phyloP scores from a whole-genome alignment of 2,888 invertebrate species.

The Callyntrura guangdongensis region DNA sequence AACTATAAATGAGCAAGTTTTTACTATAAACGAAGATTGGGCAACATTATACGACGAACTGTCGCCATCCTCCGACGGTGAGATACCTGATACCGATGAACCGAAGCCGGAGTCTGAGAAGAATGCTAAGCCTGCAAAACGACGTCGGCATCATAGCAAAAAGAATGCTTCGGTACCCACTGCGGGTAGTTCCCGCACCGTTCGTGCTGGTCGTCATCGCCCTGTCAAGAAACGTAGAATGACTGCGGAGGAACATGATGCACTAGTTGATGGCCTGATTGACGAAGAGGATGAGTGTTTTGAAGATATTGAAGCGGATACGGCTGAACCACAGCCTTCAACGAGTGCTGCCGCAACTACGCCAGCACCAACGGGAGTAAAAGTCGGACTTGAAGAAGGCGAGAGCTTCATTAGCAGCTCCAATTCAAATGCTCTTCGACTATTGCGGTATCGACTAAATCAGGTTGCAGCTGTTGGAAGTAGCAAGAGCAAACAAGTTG shows the following conservation, averaged over 20 bases:
- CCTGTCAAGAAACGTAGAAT: constrained; percentile 19
- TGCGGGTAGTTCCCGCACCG: no score
- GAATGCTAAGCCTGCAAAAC: not conserved
- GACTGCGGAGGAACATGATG: constrained; percentile 50
- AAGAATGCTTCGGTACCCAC: not conserved
- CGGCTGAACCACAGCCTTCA: not conserved
- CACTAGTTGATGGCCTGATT: constrained; percentile 13
- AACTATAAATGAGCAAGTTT: constrained; percentile 36
- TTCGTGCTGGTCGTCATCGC: not conserved
- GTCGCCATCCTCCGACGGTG: not conserved
- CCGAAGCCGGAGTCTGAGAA: not conserved
- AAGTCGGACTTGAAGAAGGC: constrained; percentile 21
- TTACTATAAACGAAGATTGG: constrained; percentile 65
- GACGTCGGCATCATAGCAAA: not conserved
- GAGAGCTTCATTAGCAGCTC: constrained; percentile 59
- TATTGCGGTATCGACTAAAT: constrained; percentile 64
- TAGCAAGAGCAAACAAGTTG: constrained; percentile 46
- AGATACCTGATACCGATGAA: not conserved
- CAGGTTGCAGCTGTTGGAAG: constrained; percentile 8
- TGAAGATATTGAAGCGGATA: constrained; percentile 60
- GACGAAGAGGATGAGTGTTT: constrained; percentile 40
- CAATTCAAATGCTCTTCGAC: constrained; percentile 59
- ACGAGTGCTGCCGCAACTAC: not conserved
- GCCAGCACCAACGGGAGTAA: not conserved
- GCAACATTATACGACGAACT: constrained; percentile 42